Base-by-base conservation (phyloP, 2,888 invertebrate species). In the Taphrorychus bicolor region DNA sequence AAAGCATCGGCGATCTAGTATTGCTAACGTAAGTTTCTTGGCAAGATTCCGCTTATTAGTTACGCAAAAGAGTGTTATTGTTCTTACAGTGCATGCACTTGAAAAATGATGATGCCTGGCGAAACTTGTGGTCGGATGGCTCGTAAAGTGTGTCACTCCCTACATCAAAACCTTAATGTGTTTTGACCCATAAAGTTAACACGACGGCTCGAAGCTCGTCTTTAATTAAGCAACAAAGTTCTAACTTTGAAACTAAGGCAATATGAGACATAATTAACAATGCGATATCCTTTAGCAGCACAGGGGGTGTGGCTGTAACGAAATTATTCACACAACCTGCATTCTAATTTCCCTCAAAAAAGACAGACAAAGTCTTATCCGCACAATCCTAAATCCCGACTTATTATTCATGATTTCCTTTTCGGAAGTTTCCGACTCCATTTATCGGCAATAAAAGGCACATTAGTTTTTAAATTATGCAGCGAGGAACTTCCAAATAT, bases 381-480 rank as follows among this genome's bases (percentile, higher is more conserved):
- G 21, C 7, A 21, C 7, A n/a, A 18, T 19, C n/a, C 51, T 2
- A 56, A 51, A 51, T 21, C 21, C 17, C 19, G n/a, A 21, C 5
- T 58, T 58, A 58, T 45, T 58, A 58, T 58, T 58, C 58, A 58
- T 58, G 23, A 16, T 58, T 58, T 57, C 57, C 57, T 18, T 57
- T 18, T 5, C 18, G 51, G 42, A 63, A 63, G 32, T 63, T 64
- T 49, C 45, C 42, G 41, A 48, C 22, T 64, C 42, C 58, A 58
- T 76, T 77, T 77, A 76, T 75, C 75, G 71, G 59, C 71, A 75
- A 77, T 75, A 75, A 76, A 74, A 76, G 75, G 71, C 74, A 72
- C 76, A 77, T 77, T 77, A 77, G 76, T 74, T 74, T 73, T 74
- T 75, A 76, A 77, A 76, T 77, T 77, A 76, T 76, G 73, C 74